Evolutionary conservation across 2,888 invertebrate genomes (phyloP).

Genomic region (Leucophenga maculata): DNA sequence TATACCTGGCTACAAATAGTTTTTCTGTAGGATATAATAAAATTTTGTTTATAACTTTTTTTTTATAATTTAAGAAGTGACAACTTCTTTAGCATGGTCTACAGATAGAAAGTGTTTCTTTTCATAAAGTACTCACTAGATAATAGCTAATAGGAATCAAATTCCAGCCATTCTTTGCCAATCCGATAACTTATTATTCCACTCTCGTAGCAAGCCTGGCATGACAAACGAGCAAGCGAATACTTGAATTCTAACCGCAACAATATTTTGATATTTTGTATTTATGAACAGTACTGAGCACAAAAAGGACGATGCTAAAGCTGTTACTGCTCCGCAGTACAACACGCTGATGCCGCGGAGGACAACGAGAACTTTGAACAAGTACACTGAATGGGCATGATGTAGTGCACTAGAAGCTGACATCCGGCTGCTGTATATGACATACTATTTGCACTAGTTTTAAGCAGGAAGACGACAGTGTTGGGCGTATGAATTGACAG

Average conservation of each 20-base stretch:
- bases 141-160: too few species aligned
- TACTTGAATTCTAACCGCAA: conserved; percentile 33
- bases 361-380: not conserved
- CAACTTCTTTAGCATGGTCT: too few species aligned
- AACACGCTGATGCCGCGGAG: not conserved
- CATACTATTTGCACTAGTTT: conserved; percentile 18
- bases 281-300: conserved; percentile 45
- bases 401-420: conserved; percentile 22
- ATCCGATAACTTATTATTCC: too few species aligned
- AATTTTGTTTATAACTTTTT: too few species aligned
- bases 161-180: too few species aligned
- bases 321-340: not conserved
- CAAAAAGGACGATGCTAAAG: not conserved
- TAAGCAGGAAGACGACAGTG: not conserved
- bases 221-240: not conserved
- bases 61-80: too few species aligned
- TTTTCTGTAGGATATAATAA: too few species aligned
- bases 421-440: conserved; percentile 18
- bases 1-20: too few species aligned
- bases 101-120: too few species aligned
- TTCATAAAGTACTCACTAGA: too few species aligned
- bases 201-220: not conserved
- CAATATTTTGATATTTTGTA: conserved; percentile 56
- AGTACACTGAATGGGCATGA: not conserved
- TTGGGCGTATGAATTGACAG: not conserved